Evolutionary conservation across 2,113 vertebrate species (phyloP), one percentile per base, ranked within the genome.

Genomic region (Prunella himalayana): DNA sequence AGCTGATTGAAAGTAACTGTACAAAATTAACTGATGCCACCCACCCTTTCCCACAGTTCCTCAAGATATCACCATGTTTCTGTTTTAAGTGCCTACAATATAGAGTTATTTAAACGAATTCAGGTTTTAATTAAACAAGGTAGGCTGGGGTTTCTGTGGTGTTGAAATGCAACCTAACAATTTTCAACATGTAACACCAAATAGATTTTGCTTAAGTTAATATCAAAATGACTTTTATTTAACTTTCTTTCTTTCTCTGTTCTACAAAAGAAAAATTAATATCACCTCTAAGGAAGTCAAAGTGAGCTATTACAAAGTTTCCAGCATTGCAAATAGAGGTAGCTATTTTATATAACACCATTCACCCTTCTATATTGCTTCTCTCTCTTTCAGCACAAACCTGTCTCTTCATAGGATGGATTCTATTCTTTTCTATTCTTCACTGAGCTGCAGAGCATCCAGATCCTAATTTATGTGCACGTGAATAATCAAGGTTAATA

Each of bases 41-140:
- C n/a, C 35, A 25, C 45, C 33, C 24, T n/a, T 65, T 77, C 18
- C n/a, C 28, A 41, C 25, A 68, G 21, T 25, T 83, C 41, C 45
- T 81, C 24, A 68, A 81, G 65, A 59, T 25, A 80, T 31, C 20
- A 41, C 13, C 8, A 15, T 63, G 33, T 73, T 90, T 83, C 39
- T 92, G 19, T 73, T 93, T 87, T 64, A 65, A 89, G 64, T 81
- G 11, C 41, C 41, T 82, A 31, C 2, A 7, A 2, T 68, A 79
- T 51, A 45, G 20, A 90, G 7, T 79, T 76, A 90, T 59, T 83
- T 53, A 88, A 87, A 72, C 21, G 65, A 65, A 69, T 51, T 45
- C n/a, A 87, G 14, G 9, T 88, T 97, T 95, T 94, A 94, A 94
- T 94, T 86, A 91, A 88, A 73, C 25, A 56, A 30, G 11, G 21